These are phyloP conservation scores for Esperia sulphurella DNA, from an alignment of 2,888 invertebrate genomes.

Conservation along the genomic window DNA sequence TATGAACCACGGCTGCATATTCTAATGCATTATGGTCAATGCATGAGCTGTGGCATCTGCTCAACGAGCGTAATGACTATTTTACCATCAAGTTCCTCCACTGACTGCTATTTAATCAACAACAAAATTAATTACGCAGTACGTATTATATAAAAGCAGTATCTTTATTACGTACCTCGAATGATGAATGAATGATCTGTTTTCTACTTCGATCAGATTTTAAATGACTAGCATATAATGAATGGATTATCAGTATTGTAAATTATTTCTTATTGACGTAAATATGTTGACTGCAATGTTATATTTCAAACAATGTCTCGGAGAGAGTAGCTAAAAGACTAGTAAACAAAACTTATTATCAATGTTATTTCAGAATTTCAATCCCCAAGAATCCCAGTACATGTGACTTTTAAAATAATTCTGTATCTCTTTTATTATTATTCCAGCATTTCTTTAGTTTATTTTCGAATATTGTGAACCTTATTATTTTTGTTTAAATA, in stretches of 20 bases:
- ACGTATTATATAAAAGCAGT: background rate
- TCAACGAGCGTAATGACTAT: background rate
- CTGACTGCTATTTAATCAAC: background rate
- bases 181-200: background rate
- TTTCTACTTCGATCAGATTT: background rate
- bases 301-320: constrained; percentile 19
- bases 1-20: constrained; percentile 35
- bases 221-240: constrained; percentile 1
- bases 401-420: background rate
- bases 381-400: background rate
- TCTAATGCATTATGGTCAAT: background rate
- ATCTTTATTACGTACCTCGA: constrained; percentile 6
- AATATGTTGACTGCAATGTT: constrained; percentile 3
- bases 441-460: constrained; percentile 18
- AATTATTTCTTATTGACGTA: constrained; percentile 22
- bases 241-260: constrained; percentile 42
- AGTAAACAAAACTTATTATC: constrained; percentile 19
- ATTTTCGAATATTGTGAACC: constrained; percentile 33
- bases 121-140: background rate
- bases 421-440: constrained; percentile 18
- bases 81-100: background rate
- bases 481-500: background rate
- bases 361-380: constrained; percentile 7
- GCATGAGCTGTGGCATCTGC: background rate
- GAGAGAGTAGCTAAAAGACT: constrained; percentile 66